phyloP scores from a whole-genome alignment of 2,888 invertebrate genomes.

The Cryptocephalus primarius region DNA sequence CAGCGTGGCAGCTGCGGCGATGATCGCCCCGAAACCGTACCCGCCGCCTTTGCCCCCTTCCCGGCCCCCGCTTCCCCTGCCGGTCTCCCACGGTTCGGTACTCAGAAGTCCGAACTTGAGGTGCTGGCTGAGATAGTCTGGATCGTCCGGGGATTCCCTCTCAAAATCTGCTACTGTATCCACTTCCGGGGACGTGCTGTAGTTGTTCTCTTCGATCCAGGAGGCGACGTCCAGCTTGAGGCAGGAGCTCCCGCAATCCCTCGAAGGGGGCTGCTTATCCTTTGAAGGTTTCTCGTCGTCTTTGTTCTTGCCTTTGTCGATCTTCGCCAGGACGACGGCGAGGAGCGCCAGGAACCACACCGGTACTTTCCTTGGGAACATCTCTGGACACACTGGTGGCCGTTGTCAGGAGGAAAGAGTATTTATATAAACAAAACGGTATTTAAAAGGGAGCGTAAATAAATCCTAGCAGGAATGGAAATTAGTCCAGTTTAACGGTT shows the following conservation, averaged over 20 bases:
- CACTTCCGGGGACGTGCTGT: slow-evolving; percentile 61
- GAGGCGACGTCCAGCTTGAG: slow-evolving; percentile 68
- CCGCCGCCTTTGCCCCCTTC: slow-evolving; percentile 43
- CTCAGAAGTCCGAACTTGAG: slow-evolving; percentile 57
- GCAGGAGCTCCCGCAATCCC: slow-evolving; percentile 51
- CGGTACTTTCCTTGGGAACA: too few species aligned
- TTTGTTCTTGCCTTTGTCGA: too few species aligned
- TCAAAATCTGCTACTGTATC: slow-evolving; percentile 68
- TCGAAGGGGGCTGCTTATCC: too few species aligned
- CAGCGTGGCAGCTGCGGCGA: slow-evolving; percentile 45
- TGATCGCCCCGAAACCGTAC: slow-evolving; percentile 35
- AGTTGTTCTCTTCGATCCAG: slow-evolving; percentile 59
- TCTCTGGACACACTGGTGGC: too few species aligned
- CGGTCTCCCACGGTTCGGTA: slow-evolving; percentile 45
- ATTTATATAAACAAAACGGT: too few species aligned
- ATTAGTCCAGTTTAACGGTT: too few species aligned
- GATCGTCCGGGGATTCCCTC: slow-evolving; percentile 62
- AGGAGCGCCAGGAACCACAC: too few species aligned
- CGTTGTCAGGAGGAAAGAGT: too few species aligned
- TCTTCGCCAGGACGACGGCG: too few species aligned
- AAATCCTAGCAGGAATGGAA: too few species aligned
- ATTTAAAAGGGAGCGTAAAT: too few species aligned
- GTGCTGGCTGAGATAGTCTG: slow-evolving; percentile 64
- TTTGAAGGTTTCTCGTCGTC: slow-evolving; percentile 7
- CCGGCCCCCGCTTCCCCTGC: slow-evolving; percentile 26